Evolutionary conservation across 2,797 vertebrate genomes (phyloP).

Genomic region (Mycteria americana): DNA sequence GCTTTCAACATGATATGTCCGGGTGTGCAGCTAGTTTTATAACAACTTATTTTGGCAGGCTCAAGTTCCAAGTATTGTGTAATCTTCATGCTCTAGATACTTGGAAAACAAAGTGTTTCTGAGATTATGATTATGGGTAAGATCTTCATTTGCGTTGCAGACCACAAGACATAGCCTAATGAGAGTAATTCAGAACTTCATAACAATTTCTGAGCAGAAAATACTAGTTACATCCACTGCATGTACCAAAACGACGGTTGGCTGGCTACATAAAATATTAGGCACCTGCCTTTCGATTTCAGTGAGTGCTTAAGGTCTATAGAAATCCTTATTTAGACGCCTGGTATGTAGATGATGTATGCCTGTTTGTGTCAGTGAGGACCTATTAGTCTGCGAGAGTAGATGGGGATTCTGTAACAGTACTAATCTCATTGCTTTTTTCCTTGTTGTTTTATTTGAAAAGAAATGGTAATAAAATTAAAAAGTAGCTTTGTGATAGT

Average conservation of each 20-base stretch:
- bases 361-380: background rate
- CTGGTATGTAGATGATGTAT: background rate
- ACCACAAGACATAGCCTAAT: background rate
- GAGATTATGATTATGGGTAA: background rate
- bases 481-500: background rate
- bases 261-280: background rate
- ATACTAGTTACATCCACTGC: background rate
- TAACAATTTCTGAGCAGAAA: background rate
- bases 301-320: background rate
- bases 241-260: background rate
- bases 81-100: constrained; percentile 19
- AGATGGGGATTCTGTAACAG: background rate
- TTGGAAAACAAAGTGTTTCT: background rate
- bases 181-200: background rate
- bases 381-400: background rate
- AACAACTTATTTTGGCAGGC: constrained; percentile 32
- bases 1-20: background rate
- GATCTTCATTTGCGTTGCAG: background rate
- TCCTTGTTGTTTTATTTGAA: background rate
- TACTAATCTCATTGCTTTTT: background rate
- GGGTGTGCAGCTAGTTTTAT: constrained; percentile 4
- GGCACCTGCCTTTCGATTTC: background rate
- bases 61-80: constrained; percentile 22
- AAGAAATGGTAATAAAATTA: background rate
- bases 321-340: background rate